A percentile compares a stretch with the other conserved stretches of the same genome.
Evolutionary conservation across 1,140 invertebrate genomes (phyloP).

Genomic region (Cataglyphis hispanica): DNA sequence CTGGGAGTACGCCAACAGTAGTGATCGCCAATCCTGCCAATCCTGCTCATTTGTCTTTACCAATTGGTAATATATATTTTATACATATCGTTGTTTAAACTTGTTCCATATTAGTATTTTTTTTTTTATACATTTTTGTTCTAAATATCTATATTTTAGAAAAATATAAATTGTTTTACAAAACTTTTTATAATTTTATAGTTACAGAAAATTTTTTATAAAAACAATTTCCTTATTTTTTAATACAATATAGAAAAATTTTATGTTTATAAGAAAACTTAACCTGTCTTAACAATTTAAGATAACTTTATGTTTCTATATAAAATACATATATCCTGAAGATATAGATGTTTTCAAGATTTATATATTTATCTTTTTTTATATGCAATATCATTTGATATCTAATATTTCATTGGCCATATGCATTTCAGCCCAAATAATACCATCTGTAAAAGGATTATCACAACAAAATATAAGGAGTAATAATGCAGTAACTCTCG

Average conservation of each 20-base stretch:
- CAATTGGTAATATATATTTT: slow-evolving; percentile 79
- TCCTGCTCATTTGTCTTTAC: slow-evolving; percentile 88
- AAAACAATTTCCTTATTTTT: background rate
- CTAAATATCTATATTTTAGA: background rate
- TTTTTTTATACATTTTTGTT: background rate
- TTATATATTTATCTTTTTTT: background rate
- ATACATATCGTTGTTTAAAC: background rate
- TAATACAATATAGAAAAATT: background rate
- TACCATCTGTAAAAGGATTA: slow-evolving; percentile 89
- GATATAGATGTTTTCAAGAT: slow-evolving; percentile 56
- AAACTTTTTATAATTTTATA: slow-evolving; percentile 31
- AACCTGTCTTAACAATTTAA: background rate
- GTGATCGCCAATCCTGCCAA: slow-evolving; percentile 87
- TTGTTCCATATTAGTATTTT: background rate
- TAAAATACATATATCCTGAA: background rate
- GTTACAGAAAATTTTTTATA: slow-evolving; percentile 16
- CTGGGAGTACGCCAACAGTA: slow-evolving; percentile 85
- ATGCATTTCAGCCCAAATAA: slow-evolving; percentile 88
- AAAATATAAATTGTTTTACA: background rate
- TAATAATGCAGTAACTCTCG: slow-evolving; percentile 83
- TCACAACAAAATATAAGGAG: slow-evolving; percentile 88
- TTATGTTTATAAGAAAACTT: background rate
- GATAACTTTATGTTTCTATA: background rate
- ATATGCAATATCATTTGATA: background rate
- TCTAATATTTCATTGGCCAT: slow-evolving; percentile 15